A percentile compares a stretch with the other conserved stretches of the same genome.
phyloP scores from a whole-genome alignment of 2,888 invertebrate genomes.

The Dynastes maya region DNA sequence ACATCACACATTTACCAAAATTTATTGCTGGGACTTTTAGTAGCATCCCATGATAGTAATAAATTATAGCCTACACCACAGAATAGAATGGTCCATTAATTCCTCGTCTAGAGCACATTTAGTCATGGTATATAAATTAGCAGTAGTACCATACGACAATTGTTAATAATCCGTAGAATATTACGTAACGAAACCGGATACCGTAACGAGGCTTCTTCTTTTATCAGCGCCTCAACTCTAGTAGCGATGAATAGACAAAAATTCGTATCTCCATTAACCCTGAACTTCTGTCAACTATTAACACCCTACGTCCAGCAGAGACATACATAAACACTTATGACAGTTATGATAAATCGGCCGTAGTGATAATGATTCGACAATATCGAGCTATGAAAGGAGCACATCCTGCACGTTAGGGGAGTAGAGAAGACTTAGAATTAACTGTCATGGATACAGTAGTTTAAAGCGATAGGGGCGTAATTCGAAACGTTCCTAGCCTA shows the following conservation, averaged over 20 bases:
- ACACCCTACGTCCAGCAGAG: constrained; percentile 60
- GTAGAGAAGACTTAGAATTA: constrained; percentile 63
- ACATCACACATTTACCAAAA: neutral
- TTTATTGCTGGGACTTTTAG: neutral
- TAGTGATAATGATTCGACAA: constrained; percentile 67
- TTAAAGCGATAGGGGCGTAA: constrained; percentile 65
- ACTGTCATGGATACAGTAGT: constrained; percentile 69
- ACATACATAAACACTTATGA: constrained; percentile 57
- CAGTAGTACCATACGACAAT: constrained; percentile 35
- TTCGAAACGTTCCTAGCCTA: constrained; percentile 61
- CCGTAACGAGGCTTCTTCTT: constrained; percentile 55
- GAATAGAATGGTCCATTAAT: constrained; percentile 31
- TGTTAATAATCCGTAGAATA: constrained; percentile 50
- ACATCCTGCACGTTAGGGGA: constrained; percentile 65
- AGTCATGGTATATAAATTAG: constrained; percentile 46
- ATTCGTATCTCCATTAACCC: constrained; percentile 57
- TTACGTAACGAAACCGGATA: constrained; percentile 47
- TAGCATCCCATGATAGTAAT: neutral
- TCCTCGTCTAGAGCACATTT: constrained; percentile 23
- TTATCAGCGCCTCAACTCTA: constrained; percentile 29
- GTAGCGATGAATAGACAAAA: constrained; percentile 56
- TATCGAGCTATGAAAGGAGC: constrained; percentile 65
- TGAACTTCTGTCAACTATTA: constrained; percentile 63
- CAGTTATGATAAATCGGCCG: constrained; percentile 69
- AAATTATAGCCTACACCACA: constrained; percentile 9